These are phyloP conservation scores for Catamblyrhynchus diadema DNA, from an alignment of 2,797 vertebrate genomes.

Conservation along the genomic window DNA sequence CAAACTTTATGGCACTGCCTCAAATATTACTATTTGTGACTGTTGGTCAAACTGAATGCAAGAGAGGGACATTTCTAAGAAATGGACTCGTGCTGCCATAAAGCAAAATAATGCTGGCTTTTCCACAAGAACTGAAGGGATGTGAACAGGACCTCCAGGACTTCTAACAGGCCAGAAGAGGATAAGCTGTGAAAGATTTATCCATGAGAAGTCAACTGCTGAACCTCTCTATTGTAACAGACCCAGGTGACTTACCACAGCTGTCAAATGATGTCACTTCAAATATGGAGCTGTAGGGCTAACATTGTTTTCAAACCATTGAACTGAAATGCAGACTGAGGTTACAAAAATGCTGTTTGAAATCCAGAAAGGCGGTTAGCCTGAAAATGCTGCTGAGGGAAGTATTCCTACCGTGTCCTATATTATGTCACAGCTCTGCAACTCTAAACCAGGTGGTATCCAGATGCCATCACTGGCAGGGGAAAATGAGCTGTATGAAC, in stretches of 20 bases:
- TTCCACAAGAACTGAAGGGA: not conserved
- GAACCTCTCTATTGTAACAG: not conserved
- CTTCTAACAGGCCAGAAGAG: not conserved
- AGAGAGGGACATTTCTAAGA: not conserved
- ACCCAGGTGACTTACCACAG: not conserved
- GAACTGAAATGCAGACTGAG: not conserved
- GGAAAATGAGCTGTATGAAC: not conserved
- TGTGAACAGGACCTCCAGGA: not conserved
- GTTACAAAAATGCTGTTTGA: not conserved
- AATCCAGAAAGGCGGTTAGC: not conserved
- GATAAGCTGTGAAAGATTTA: not conserved
- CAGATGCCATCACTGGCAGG: not conserved
- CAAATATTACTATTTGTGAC: not conserved
- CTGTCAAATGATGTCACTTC: not conserved
- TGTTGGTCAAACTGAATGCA: not conserved
- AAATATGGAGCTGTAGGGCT: not conserved
- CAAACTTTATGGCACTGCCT: not conserved
- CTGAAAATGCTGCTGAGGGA: not conserved
- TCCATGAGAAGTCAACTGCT: not conserved
- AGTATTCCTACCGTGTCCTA: not conserved
- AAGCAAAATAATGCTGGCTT: not conserved
- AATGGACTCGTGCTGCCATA: not conserved
- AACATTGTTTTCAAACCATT: not conserved
- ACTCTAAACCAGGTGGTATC: not conserved
- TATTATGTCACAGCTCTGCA: not conserved